These are phyloP conservation scores for Rotaria sp. DNA, from an alignment of 2,888 invertebrate species.

Conservation along the genomic window DNA sequence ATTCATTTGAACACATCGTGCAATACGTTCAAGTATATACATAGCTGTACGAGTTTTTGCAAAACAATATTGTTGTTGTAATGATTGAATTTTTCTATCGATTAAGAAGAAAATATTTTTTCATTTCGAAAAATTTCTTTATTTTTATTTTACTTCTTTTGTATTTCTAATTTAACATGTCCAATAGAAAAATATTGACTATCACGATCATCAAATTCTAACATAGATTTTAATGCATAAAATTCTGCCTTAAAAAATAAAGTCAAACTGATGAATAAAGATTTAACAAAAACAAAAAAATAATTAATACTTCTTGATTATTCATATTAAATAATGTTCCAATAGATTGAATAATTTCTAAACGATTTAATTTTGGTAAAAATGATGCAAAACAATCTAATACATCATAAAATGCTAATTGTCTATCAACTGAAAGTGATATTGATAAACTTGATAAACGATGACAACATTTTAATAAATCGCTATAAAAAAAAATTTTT, in stretches of 20 bases:
- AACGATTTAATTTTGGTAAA: constrained; percentile 60
- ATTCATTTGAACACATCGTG: constrained; percentile 66
- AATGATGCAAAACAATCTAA: constrained; percentile 82
- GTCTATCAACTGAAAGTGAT: background rate
- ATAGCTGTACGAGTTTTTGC: constrained; percentile 51
- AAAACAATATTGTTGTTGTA: constrained; percentile 43
- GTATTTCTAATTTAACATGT: constrained; percentile 8
- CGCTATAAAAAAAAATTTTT: constrained; percentile 58
- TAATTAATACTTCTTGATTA: constrained; percentile 63
- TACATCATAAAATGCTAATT: constrained; percentile 73
- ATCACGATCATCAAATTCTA: background rate
- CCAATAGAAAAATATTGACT: background rate
- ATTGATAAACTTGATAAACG: constrained; percentile 54
- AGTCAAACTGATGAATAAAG: no score
- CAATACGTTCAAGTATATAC: constrained; percentile 70
- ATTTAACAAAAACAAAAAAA: no score
- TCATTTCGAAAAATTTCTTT: background rate
- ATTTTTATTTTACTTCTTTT: background rate
- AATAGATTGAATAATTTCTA: constrained; percentile 67
- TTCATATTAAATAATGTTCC: constrained; percentile 74
- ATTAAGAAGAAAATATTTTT: background rate
- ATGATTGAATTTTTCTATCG: no score
- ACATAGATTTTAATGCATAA: background rate
- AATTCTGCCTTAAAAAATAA: background rate
- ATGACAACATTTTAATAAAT: constrained; percentile 82